These are phyloP conservation scores for Melanotaenia boesemani DNA, from an alignment of 2,797 vertebrate genomes.

Conservation along the genomic window DNA sequence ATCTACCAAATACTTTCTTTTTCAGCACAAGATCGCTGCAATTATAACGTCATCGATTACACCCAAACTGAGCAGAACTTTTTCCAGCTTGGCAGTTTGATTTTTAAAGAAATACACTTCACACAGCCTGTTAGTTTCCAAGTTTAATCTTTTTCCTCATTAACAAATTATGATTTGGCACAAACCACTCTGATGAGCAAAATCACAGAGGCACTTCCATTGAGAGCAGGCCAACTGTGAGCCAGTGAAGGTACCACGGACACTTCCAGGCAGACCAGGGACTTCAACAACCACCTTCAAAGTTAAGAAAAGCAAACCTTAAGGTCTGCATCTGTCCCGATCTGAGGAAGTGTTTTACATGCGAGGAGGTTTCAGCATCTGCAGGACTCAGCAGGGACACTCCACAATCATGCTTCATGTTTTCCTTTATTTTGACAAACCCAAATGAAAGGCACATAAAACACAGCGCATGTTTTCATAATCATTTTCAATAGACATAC, in stretches of 20 bases:
- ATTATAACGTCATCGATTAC: no score
- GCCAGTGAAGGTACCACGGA: background rate
- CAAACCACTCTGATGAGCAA: background rate
- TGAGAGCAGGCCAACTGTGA: background rate
- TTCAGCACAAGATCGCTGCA: no score
- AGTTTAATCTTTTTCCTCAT: background rate
- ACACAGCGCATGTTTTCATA: conserved; percentile 98
- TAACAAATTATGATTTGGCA: background rate
- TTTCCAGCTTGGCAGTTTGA: no score
- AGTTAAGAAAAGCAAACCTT: no score
- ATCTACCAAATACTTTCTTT: no score
- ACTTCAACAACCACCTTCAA: background rate
- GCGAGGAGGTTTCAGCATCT: background rate
- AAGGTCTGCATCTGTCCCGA: background rate
- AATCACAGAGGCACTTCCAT: background rate
- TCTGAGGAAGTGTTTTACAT: background rate
- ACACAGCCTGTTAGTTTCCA: background rate
- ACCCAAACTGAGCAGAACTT: no score
- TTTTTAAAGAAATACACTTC: background rate
- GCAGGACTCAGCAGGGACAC: conserved; percentile 15
- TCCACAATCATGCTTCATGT: conserved; percentile 76
- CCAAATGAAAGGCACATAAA: conserved; percentile 99
- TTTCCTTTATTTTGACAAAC: conserved; percentile 99
- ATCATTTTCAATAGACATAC: conserved; percentile 97
- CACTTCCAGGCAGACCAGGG: background rate